These are phyloP conservation scores for Ephestia elutella DNA, from an alignment of 1,140 invertebrate genomes.

Conservation along the genomic window DNA sequence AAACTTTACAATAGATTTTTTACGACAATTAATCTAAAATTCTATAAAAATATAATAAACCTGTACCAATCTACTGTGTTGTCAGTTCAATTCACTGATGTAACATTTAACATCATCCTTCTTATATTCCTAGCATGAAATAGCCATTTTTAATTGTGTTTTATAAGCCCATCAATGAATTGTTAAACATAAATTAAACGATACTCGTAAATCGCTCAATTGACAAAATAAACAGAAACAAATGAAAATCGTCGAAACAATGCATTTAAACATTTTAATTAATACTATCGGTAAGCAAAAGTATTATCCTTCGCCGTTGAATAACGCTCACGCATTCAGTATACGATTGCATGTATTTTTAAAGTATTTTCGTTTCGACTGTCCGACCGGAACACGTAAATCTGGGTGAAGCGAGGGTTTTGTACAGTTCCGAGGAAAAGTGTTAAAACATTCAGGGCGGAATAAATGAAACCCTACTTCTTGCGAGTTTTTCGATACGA, in stretches of 20 bases:
- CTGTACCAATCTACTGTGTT: too few species aligned
- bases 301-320: background rate
- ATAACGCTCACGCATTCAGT: slow-evolving; percentile 2
- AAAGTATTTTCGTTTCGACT: slow-evolving; percentile 17
- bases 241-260: background rate
- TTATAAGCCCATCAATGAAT: background rate
- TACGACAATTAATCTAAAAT: too few species aligned
- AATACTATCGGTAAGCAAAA: slow-evolving; percentile 6
- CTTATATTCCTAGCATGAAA: too few species aligned
- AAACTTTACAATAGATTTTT: too few species aligned
- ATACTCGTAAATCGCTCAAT: background rate
- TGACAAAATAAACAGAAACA: background rate
- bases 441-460: slow-evolving; percentile 1
- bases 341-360: slow-evolving; percentile 11
- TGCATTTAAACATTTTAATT: slow-evolving; percentile 6
- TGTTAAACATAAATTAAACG: background rate
- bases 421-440: slow-evolving; percentile 3
- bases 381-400: slow-evolving; percentile 16
- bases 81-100: too few species aligned
- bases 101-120: background rate
- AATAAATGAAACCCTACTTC: slow-evolving; percentile 3
- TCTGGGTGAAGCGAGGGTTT: slow-evolving; percentile 13
- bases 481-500: slow-evolving; percentile 2
- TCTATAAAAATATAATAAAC: too few species aligned
- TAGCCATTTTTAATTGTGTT: too few species aligned